These are phyloP conservation scores for Helicoverpa zea DNA, from an alignment of 1,140 invertebrate species.

Conservation along the genomic window DNA sequence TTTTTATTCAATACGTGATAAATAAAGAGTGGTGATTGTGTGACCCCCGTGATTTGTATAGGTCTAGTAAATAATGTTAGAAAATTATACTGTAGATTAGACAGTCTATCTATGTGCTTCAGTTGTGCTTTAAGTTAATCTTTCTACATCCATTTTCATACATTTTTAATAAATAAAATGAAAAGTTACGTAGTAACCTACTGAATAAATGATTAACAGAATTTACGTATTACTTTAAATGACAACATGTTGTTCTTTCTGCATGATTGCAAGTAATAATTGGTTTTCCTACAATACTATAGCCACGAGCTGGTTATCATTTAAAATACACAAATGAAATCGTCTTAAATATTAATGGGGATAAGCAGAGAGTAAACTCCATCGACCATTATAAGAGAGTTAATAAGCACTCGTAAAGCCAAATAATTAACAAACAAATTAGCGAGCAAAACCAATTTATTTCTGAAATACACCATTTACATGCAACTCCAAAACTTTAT, in stretches of 20 bases:
- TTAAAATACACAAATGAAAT: slow-evolving; percentile 5
- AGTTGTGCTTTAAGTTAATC: too few relatives aligned
- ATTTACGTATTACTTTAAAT: too few relatives aligned
- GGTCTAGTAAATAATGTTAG: neutral
- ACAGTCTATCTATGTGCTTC: too few relatives aligned
- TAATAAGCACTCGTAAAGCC: neutral
- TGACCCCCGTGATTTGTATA: slow-evolving; percentile 17
- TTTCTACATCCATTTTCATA: too few relatives aligned
- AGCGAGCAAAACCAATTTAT: slow-evolving; percentile 8
- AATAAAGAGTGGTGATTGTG: neutral
- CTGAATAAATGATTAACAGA: too few relatives aligned
- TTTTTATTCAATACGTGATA: slow-evolving; percentile 53
- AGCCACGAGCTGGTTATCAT: neutral
- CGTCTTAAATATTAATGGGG: neutral
- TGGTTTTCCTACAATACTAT: neutral
- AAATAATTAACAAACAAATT: slow-evolving; percentile 40
- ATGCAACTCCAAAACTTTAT: slow-evolving; percentile 21
- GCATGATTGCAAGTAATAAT: too few relatives aligned
- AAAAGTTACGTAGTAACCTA: too few relatives aligned
- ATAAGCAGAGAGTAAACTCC: slow-evolving; percentile 6
- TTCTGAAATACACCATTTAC: slow-evolving; percentile 33
- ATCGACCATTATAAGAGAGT: slow-evolving; percentile 23
- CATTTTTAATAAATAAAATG: too few relatives aligned
- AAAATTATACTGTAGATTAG: neutral
- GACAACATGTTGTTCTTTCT: too few relatives aligned